phyloP scores from a whole-genome alignment of 1,140 invertebrate species.

The Papilio dardanus region DNA sequence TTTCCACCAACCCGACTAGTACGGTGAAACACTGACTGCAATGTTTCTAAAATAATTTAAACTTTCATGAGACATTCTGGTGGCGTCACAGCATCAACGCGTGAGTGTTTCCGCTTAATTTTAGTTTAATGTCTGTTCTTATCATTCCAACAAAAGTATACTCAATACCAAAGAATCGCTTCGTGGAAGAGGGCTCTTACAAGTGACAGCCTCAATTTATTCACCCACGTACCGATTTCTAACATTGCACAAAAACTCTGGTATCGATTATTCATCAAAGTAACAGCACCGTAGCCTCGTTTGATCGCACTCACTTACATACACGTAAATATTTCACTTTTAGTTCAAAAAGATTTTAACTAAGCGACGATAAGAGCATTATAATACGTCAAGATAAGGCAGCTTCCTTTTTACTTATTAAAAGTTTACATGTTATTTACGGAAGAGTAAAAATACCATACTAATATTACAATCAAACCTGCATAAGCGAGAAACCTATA shows the following conservation, averaged over 20 bases:
- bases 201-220: neutral
- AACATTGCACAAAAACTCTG: neutral
- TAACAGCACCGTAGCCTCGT: neutral
- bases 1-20: neutral
- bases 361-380: neutral
- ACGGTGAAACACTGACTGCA: no score
- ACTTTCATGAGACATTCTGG: no score
- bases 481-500: no score
- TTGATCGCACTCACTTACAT: neutral
- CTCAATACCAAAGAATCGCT: no score
- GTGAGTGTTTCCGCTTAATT: no score
- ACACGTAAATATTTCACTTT: constrained; percentile 1
- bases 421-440: neutral
- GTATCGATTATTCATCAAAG: neutral
- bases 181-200: neutral
- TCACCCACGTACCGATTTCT: neutral
- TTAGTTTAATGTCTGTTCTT: no score
- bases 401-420: neutral
- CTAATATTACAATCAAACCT: no score
- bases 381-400: neutral
- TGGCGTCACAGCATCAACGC: no score
- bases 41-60: no score
- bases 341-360: neutral
- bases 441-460: no score
- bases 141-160: no score